These are phyloP conservation scores for Drosophila nigromelanica DNA, from an alignment of 1,140 invertebrate genomes.

Conservation along the genomic window DNA sequence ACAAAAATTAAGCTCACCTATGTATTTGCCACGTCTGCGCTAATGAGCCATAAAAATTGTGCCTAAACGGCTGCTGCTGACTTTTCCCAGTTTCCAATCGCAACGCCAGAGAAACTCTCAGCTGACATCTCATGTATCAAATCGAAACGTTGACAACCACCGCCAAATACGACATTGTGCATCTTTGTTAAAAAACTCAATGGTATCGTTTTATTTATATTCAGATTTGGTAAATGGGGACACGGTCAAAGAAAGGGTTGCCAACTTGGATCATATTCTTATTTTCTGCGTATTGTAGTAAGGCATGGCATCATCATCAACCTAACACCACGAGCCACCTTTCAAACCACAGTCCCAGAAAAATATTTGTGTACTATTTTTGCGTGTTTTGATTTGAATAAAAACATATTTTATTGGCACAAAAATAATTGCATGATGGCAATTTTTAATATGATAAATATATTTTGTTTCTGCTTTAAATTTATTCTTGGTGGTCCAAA, in stretches of 20 bases:
- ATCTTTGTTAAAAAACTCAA: constrained; percentile 3
- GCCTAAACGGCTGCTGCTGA: constrained; percentile 52
- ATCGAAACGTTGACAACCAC: background rate
- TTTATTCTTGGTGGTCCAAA: too few relatives aligned
- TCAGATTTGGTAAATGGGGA: background rate
- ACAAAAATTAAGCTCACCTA: constrained; percentile 68
- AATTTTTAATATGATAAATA: too few relatives aligned
- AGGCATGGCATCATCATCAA: too few relatives aligned
- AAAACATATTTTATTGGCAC: too few relatives aligned
- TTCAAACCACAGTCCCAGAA: too few relatives aligned
- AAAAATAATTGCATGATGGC: too few relatives aligned
- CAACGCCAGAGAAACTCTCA: constrained; percentile 44
- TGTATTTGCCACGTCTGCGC: constrained; percentile 70
- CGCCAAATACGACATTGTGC: background rate
- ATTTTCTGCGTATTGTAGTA: too few relatives aligned
- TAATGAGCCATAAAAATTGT: constrained; percentile 79
- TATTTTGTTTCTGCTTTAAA: too few relatives aligned
- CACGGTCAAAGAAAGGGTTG: background rate
- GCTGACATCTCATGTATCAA: constrained; percentile 54
- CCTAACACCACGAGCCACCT: too few relatives aligned
- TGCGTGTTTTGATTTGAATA: too few relatives aligned
- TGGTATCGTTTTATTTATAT: constrained; percentile 5
- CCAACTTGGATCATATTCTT: too few relatives aligned
- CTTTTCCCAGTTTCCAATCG: constrained; percentile 39
- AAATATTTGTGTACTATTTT: too few relatives aligned